These are phyloP conservation scores for Sphaerodactylus townsendi DNA, from an alignment of 2,113 vertebrate genomes.

Conservation along the genomic window DNA sequence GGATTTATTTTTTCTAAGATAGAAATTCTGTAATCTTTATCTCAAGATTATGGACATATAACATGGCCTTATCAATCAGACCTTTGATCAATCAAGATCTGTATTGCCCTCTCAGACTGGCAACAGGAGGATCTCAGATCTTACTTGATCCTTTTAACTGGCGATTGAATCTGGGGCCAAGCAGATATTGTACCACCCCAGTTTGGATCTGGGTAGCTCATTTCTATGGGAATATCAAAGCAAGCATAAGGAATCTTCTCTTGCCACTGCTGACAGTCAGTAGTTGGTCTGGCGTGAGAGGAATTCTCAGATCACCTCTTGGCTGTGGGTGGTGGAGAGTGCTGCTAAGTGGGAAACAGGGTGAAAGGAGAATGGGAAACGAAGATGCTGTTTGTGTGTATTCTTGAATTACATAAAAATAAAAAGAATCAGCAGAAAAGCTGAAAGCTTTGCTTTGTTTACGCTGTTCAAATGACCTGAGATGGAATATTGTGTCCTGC, in stretches of 20 bases:
- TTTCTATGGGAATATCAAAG: background rate
- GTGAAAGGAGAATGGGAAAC: background rate
- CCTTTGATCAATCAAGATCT: too few relatives aligned
- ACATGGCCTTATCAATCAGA: too few relatives aligned
- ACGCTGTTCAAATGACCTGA: background rate
- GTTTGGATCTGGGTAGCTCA: too few relatives aligned
- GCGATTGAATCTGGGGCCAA: too few relatives aligned
- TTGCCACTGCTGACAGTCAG: conserved; percentile 74
- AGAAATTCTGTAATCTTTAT: rapidly evolving
- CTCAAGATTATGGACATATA: too few relatives aligned
- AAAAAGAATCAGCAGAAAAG: background rate
- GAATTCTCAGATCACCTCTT: conserved; percentile 76
- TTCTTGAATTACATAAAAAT: background rate
- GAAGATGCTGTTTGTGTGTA: background rate
- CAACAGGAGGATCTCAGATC: too few relatives aligned
- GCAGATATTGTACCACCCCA: too few relatives aligned
- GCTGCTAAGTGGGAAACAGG: background rate
- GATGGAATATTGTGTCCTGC: background rate
- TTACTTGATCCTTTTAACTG: too few relatives aligned
- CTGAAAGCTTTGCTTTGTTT: background rate
- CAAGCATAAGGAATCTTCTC: background rate
- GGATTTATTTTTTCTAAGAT: background rate
- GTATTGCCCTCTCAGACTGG: too few relatives aligned
- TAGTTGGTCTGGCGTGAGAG: conserved; percentile 75
- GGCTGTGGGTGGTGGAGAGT: conserved; percentile 71